Conservation (phyloP, 2,113 vertebrate genomes). For the Sakesphorus luctuosus region DNA sequence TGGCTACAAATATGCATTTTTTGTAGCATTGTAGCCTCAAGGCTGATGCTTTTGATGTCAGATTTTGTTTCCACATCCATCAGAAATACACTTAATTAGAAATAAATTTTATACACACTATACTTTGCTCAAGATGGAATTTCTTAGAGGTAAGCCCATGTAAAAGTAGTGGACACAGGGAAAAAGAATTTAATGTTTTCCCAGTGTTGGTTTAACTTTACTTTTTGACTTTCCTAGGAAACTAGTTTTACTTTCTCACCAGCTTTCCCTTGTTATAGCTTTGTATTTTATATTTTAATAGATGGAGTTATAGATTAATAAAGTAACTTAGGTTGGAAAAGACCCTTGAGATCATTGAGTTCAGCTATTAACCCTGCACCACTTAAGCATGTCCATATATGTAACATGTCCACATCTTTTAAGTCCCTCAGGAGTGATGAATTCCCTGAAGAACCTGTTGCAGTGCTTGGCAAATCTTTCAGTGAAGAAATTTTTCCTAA, state of each 20-base stretch:
- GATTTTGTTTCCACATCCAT: background rate
- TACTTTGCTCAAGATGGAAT: background rate
- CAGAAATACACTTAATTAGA: background rate
- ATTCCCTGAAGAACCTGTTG: background rate
- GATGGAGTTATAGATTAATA: background rate
- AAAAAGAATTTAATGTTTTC: background rate
- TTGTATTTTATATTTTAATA: background rate
- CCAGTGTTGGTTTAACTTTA: background rate
- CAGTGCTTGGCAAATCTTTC: background rate
- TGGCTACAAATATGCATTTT: background rate
- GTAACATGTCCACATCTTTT: background rate
- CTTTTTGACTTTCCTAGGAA: background rate
- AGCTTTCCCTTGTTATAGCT: background rate
- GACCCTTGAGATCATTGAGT: background rate
- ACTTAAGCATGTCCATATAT: background rate
- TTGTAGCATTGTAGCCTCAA: background rate
- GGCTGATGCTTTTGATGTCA: background rate
- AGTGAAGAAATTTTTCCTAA: background rate
- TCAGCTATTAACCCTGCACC: background rate
- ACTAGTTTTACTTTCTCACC: background rate
- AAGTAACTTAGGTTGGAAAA: background rate
- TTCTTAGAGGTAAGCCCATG: background rate
- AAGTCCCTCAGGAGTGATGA: background rate
- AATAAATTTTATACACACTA: background rate
- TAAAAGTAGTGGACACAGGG: background rate